These are phyloP conservation scores for Poeciliopsis prolifica DNA, from an alignment of 2,113 vertebrate species.

Conservation along the genomic window DNA sequence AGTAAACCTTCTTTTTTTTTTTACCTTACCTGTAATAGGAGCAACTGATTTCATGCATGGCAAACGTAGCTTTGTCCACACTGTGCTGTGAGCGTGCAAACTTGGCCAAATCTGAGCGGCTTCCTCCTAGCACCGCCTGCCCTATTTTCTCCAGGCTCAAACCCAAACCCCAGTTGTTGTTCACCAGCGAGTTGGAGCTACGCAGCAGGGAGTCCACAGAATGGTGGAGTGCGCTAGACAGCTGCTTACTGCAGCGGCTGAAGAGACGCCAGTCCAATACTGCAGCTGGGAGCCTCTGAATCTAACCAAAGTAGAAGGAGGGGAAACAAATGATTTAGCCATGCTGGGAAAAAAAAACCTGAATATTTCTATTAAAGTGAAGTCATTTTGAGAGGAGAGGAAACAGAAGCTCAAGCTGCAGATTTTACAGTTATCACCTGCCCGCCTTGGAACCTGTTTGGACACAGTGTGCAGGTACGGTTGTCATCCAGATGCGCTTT, in stretches of 20 bases:
- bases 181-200: constrained; percentile 72
- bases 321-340: not conserved
- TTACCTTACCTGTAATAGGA: constrained; percentile 77
- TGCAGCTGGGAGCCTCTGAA: constrained; percentile 73
- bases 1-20: not conserved
- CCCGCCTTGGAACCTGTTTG: constrained; percentile 73
- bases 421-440: constrained; percentile 46
- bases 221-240: constrained; percentile 78
- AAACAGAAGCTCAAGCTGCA: not conserved
- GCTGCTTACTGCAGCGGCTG: constrained; percentile 76
- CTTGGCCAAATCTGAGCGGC: constrained; percentile 76
- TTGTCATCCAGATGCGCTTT: constrained; percentile 72
- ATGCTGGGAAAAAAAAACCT: not conserved
- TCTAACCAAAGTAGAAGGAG: constrained; percentile 23
- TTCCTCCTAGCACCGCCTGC: constrained; percentile 72
- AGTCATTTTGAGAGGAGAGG: not conserved
- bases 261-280: constrained; percentile 79
- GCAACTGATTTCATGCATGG: constrained; percentile 79
- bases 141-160: constrained; percentile 66
- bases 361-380: not conserved
- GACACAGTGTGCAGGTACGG: constrained; percentile 76
- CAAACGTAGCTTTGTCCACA: constrained; percentile 80
- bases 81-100: constrained; percentile 77
- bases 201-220: constrained; percentile 77
- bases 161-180: constrained; percentile 75